A percentile compares a stretch with the other conserved stretches of the same genome.
Conservation (phyloP, 2,888 invertebrate species). For the Hypselothyrea guttata region DNA sequence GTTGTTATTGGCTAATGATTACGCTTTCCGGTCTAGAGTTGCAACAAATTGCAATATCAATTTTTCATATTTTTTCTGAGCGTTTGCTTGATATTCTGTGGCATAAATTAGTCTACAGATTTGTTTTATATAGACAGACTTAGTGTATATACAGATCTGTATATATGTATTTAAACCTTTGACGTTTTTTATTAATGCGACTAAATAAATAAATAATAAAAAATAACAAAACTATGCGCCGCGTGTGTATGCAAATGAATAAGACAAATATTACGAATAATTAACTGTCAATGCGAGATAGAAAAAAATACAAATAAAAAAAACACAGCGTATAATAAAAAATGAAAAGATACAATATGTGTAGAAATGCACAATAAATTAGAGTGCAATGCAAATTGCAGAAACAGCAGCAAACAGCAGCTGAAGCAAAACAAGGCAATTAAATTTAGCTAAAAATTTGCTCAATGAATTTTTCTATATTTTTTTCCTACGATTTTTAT, state of each 20-base stretch:
- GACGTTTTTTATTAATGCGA: background rate
- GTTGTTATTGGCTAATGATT: slow-evolving; percentile 53
- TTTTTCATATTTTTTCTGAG: slow-evolving; percentile 29
- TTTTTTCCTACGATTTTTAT: too few relatives aligned
- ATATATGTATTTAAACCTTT: background rate
- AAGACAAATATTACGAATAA: slow-evolving; percentile 69
- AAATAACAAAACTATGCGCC: slow-evolving; percentile 51
- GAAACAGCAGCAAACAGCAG: slow-evolving; percentile 15
- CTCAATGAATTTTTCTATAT: slow-evolving; percentile 60
- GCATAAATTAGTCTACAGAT: slow-evolving; percentile 46
- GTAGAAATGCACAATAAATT: slow-evolving; percentile 58
- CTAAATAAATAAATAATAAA: too few relatives aligned
- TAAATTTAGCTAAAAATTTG: slow-evolving; percentile 43
- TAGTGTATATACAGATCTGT: slow-evolving; percentile 1
- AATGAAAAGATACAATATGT: slow-evolving; percentile 10
- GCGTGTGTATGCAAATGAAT: slow-evolving; percentile 62
- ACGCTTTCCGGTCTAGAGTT: slow-evolving; percentile 60
- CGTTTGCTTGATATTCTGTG: slow-evolving; percentile 35
- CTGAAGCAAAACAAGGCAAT: slow-evolving; percentile 47
- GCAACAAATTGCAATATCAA: slow-evolving; percentile 48
- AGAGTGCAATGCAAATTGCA: slow-evolving; percentile 68
- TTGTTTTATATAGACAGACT: slow-evolving; percentile 47
- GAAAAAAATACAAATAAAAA: slow-evolving; percentile 16
- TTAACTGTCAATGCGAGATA: slow-evolving; percentile 59
- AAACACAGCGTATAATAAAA: background rate